Percentiles rank a stretch among this genome's conserved stretches.
These are phyloP conservation scores for Homarus americanus DNA, from an alignment of 1,140 invertebrate genomes.

Conservation along the genomic window DNA sequence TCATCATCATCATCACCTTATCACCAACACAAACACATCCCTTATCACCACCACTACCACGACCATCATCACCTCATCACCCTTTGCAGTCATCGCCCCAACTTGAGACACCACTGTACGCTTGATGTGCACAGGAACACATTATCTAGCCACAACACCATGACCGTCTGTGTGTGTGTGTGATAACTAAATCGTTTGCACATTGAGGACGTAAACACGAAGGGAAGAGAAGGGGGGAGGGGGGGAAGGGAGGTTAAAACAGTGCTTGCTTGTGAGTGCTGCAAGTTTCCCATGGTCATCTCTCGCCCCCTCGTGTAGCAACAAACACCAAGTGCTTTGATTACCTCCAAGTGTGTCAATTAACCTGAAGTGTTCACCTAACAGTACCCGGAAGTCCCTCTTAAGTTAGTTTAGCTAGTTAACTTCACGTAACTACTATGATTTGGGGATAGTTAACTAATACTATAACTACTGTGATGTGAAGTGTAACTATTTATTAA, in stretches of 20 bases:
- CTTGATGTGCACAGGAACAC: too few relatives aligned
- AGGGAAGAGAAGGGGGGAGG: too few relatives aligned
- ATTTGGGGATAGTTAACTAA: too few relatives aligned
- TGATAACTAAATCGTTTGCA: too few relatives aligned
- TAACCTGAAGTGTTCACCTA: neutral
- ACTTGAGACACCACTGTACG: neutral
- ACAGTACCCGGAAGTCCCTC: neutral
- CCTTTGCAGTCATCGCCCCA: neutral
- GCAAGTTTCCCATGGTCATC: neutral
- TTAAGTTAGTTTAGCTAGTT: too few relatives aligned
- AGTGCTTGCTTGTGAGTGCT: neutral
- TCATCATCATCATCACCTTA: neutral
- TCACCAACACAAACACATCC: neutral
- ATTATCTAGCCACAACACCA: too few relatives aligned
- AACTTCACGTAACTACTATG: too few relatives aligned
- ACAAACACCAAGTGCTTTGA: constrained; percentile 1
- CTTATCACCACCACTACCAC: neutral
- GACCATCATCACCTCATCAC: neutral
- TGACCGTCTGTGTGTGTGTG: too few relatives aligned
- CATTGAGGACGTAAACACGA: neutral
- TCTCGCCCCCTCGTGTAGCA: neutral
- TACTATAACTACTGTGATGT: too few relatives aligned
- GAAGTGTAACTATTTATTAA: too few relatives aligned
- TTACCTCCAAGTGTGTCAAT: neutral
- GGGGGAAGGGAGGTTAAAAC: neutral